Evolutionary conservation across 2,797 vertebrate genomes (phyloP).

Genomic region (Hoplostethus mediterraneus): DNA sequence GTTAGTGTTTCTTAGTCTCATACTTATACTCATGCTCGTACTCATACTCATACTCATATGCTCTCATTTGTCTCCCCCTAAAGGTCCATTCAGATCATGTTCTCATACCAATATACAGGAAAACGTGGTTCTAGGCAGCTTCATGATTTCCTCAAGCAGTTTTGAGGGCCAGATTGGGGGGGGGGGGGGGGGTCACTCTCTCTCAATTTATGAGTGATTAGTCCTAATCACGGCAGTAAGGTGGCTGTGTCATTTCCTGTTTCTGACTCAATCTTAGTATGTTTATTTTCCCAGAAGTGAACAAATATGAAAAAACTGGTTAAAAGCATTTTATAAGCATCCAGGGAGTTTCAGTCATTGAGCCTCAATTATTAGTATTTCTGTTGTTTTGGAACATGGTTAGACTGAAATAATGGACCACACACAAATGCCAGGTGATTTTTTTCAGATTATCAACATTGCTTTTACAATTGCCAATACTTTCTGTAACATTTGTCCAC

Average conservation of each 20-base stretch:
- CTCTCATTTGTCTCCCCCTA: slow-evolving; percentile 74
- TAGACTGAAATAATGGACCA: background rate
- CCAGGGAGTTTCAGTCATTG: background rate
- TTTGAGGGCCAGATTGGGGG: background rate
- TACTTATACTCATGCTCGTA: too few relatives aligned
- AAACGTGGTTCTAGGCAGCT: slow-evolving; percentile 6
- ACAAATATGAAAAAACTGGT: background rate
- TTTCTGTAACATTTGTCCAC: background rate
- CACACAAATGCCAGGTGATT: too few relatives aligned
- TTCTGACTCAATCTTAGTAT: background rate
- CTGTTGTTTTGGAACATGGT: background rate
- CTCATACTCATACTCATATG: background rate
- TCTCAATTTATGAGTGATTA: background rate
- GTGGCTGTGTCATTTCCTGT: slow-evolving; percentile 11
- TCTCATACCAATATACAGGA: slow-evolving; percentile 1
- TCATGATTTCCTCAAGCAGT: slow-evolving; percentile 1
- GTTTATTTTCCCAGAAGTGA: background rate
- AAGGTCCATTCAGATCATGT: slow-evolving; percentile 57
- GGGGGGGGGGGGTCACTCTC: background rate
- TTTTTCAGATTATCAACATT: background rate
- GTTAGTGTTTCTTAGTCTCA: background rate
- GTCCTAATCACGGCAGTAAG: background rate
- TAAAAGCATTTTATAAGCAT: background rate
- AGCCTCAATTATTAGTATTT: background rate
- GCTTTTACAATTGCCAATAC: background rate